Conservation (phyloP, 2,113 vertebrate species). For the Helogale parvula region DNA sequence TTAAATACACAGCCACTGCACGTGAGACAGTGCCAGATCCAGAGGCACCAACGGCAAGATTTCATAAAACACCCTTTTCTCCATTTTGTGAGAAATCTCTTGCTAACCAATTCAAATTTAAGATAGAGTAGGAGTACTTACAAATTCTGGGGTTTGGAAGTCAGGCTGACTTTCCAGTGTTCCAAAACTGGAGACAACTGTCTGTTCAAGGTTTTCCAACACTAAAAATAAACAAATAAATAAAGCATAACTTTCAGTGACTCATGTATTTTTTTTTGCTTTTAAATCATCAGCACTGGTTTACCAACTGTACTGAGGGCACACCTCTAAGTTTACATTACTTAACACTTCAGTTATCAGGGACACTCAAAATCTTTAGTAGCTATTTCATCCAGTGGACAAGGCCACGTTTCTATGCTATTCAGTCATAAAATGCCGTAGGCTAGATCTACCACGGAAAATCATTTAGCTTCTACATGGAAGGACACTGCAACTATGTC, state of each 20-base stretch:
- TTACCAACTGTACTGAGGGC: neutral
- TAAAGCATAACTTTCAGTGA: neutral
- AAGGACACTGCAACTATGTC: neutral
- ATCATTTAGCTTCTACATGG: neutral
- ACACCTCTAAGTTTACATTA: neutral
- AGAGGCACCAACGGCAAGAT: neutral
- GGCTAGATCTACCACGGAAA: neutral
- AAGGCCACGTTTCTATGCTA: no score
- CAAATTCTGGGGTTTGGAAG: conserved; percentile 83
- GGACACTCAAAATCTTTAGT: neutral
- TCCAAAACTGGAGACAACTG: conserved; percentile 76
- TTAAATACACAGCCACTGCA: neutral
- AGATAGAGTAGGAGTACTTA: conserved; percentile 76
- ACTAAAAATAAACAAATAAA: conserved; percentile 80
- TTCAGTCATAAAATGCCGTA: neutral
- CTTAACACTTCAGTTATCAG: neutral
- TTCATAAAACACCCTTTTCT: neutral
- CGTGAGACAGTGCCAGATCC: neutral
- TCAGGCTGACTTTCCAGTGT: conserved; percentile 76
- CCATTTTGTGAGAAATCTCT: neutral
- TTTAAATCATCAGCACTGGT: neutral
- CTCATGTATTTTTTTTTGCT: neutral
- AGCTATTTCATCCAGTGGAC: neutral
- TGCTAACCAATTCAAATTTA: neutral
- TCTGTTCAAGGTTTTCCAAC: conserved; percentile 83